Evolutionary conservation across 2,113 vertebrate species (phyloP), one percentile per base, ranked within the genome.

Genomic region (Labeo catla): DNA sequence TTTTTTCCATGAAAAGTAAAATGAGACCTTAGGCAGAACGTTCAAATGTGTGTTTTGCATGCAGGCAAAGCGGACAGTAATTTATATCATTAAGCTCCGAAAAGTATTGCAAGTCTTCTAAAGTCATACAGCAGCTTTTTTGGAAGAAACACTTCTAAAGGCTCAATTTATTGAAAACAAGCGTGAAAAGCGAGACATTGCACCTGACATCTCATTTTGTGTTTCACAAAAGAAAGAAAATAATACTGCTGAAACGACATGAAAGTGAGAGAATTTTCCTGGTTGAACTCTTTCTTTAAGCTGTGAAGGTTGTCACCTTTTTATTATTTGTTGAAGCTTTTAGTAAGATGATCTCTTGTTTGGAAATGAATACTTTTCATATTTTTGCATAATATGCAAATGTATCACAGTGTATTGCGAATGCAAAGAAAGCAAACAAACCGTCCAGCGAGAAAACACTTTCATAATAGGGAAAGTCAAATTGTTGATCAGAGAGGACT

Each of bases 381-480:
- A 65, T 65, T 49, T 66, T 66, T 81, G 59, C 59, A 81, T 65
- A 49, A 28, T 66, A 39, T 39, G 39, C 39, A 4, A 39, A 39
- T 39, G 39, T 39, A 4, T 49, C 39, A 19, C 13, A 0, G 49
- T 49, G 59, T 28, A 66, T 34, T 65, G 7, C 13, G 23, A 47
- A 65, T 81, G 79, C 79, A 81, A 81, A 81, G 59, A 43, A 65
- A 47, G 79, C 59, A 49, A 49, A 65, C 78, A 23, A 65, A 76
- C 10, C 3, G 3, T 13, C 43, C 21, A 7, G 10, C 11, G 11
- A 74, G 9, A 4, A 49, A 76, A 28, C 45, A 50, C 11, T 76
- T 49, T 23, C 3, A 50, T 49, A 76, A 50, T 76, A n/a, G 12
- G 12, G 2, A 49, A 23, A 73, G 9, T 7, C 2, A 0, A n/a